These are phyloP conservation scores for Silurus meridionalis DNA, from an alignment of 2,113 vertebrate genomes.

Conservation along the genomic window DNA sequence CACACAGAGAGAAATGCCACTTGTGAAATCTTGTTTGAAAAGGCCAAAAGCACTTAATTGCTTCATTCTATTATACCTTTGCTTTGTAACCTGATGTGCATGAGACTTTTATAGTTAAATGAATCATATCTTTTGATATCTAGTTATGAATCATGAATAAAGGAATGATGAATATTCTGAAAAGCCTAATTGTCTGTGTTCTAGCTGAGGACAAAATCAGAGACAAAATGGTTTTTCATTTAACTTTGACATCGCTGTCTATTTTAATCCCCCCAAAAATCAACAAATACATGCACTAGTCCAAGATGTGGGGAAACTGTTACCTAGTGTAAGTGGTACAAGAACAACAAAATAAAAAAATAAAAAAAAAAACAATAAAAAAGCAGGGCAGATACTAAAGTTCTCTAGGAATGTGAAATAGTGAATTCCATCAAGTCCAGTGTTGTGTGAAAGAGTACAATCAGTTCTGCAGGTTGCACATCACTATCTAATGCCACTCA, in stretches of 20 bases:
- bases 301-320: background rate
- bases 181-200: slow-evolving; percentile 37
- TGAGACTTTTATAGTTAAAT: slow-evolving; percentile 23
- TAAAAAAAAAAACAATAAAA: background rate
- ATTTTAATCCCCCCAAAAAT: background rate
- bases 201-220: background rate
- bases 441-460: background rate
- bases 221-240: slow-evolving; percentile 19
- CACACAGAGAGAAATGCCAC: background rate
- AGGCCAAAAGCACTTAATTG: slow-evolving; percentile 34
- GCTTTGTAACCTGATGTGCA: slow-evolving; percentile 1
- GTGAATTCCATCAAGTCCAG: background rate
- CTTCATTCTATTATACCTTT: slow-evolving; percentile 30
- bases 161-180: slow-evolving; percentile 12
- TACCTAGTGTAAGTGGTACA: background rate
- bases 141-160: background rate
- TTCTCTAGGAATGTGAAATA: background rate
- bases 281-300: background rate
- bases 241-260: background rate
- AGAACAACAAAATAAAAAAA: background rate
- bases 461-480: background rate
- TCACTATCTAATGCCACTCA: background rate
- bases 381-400: background rate
- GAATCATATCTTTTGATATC: slow-evolving; percentile 31
- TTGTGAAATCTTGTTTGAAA: slow-evolving; percentile 34